Percentiles rank a stretch among this genome's conserved stretches.
Evolutionary conservation across 2,888 invertebrate species (phyloP).

Genomic region (Eristalis pertinax): DNA sequence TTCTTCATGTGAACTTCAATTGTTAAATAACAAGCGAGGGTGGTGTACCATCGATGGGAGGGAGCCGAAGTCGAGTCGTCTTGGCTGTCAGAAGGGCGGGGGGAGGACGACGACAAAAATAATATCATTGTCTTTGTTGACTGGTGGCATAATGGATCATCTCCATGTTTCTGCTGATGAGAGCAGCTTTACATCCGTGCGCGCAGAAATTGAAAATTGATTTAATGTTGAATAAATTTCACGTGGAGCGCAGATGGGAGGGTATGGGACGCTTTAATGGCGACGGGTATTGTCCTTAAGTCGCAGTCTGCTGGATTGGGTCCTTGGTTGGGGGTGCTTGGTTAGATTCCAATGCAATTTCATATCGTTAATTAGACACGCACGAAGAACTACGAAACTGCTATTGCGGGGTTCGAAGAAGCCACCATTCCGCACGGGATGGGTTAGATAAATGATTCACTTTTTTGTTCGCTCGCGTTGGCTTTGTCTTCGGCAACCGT

Average conservation of each 20-base stretch:
- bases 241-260: neutral
- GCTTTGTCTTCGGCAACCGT: neutral
- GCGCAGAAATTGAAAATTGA: conserved; percentile 33
- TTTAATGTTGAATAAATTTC: conserved; percentile 34
- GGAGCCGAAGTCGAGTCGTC: no score
- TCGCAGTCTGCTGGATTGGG: neutral
- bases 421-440: neutral
- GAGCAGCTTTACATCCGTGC: conserved; percentile 3
- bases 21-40: conserved; percentile 25
- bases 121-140: conserved; percentile 46
- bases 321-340: neutral
- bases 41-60: neutral
- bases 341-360: conserved; percentile 25
- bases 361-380: conserved; percentile 42
- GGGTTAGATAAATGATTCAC: neutral
- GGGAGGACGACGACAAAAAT: conserved; percentile 12
- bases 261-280: neutral
- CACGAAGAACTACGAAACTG: conserved; percentile 29
- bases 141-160: conserved; percentile 24
- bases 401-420: neutral
- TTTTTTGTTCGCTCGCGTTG: neutral
- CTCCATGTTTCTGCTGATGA: conserved; percentile 27
- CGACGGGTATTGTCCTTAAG: neutral
- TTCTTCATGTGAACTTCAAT: conserved; percentile 57
- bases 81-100: neutral